Evolutionary conservation across 2,113 vertebrate species (phyloP), one percentile per base, ranked within the genome.

Genomic region (Nothocercus julius): DNA sequence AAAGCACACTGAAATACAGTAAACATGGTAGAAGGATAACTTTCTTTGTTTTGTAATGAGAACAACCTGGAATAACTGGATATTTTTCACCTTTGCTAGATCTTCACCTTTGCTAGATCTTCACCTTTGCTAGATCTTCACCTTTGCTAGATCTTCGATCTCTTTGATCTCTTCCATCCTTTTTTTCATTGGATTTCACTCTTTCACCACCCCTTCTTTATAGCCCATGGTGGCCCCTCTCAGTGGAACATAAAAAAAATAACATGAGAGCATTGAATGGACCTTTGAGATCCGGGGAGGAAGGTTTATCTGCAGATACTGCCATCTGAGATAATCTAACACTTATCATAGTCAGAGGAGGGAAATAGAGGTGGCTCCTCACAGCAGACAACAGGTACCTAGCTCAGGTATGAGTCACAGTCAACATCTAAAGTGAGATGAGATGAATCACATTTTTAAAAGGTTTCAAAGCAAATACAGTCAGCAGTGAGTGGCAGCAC

Each of bases 401-500:
- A 40, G 53, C 47, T 66, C 21, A 28, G 14, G 21, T 27, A 5
- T 32, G 5, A 66, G 38, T 25, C 1, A n/a, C 22, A 7, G 21
- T 0, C 67, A 42, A 34, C 44, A 36, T 3, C 24, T 38, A 14
- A 73, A 79, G 4, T 44, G 32, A 54, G 30, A 6, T 10, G 42
- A 79, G 14, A 45, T 18, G 3, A 70, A 63, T 18, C 84, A 19
- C 5, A 36, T 77, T 34, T 73, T 51, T 14, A 56, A 54, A 53
- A 86, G 40, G 21, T 67, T 68, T 42, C 53, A 89, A 54, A 81
- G n/a, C 6, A 81, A 82, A 76, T 12, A 69, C 25, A 77, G 36
- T 53, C 19, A 67, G 44, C 62, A 84, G 66, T 25, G 0, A 56
- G 28, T 0, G 38, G 7, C 7, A 74, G n/a, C 0, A 0, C 38